phyloP scores from a whole-genome alignment of 2,888 invertebrate genomes.

The Lithophane semibrunnea region DNA sequence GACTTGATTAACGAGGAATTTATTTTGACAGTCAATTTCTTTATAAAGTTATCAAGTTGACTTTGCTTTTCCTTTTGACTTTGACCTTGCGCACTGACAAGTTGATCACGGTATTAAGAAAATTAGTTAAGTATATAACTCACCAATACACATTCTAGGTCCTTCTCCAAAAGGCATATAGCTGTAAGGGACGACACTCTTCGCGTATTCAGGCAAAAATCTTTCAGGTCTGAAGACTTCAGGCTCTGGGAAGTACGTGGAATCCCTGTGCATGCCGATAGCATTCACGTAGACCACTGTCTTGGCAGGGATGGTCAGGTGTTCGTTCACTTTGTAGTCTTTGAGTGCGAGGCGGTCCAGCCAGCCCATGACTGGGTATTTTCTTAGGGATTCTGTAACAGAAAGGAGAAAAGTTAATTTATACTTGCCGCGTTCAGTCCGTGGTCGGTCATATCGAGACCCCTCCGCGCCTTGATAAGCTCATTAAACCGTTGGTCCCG shows the following conservation, averaged over 20 bases:
- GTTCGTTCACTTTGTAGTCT: constrained; percentile 74
- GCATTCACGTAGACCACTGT: constrained; percentile 76
- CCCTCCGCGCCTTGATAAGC: background rate
- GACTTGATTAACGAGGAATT: too few relatives aligned
- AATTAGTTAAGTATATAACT: background rate
- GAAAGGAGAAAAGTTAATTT: constrained; percentile 2
- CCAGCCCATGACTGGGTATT: constrained; percentile 78
- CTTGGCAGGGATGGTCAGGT: constrained; percentile 72
- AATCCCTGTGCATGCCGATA: constrained; percentile 79
- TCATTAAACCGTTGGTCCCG: background rate
- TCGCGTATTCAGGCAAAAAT: constrained; percentile 89
- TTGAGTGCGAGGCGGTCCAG: constrained; percentile 71
- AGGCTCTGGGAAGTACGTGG: constrained; percentile 88
- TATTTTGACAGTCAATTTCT: background rate
- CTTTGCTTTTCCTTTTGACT: too few relatives aligned
- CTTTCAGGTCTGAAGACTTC: constrained; percentile 88
- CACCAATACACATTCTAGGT: constrained; percentile 91
- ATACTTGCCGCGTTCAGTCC: background rate
- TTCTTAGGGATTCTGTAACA: constrained; percentile 76
- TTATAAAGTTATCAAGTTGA: too few relatives aligned
- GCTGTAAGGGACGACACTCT: constrained; percentile 73
- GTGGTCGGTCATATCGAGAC: background rate
- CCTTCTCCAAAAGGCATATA: constrained; percentile 91
- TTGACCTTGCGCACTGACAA: background rate
- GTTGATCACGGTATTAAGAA: background rate